A percentile compares a stretch with the other conserved stretches of the same genome.
These are phyloP conservation scores for Plectropomus leopardus DNA, from an alignment of 2,113 vertebrate species.

Conservation along the genomic window DNA sequence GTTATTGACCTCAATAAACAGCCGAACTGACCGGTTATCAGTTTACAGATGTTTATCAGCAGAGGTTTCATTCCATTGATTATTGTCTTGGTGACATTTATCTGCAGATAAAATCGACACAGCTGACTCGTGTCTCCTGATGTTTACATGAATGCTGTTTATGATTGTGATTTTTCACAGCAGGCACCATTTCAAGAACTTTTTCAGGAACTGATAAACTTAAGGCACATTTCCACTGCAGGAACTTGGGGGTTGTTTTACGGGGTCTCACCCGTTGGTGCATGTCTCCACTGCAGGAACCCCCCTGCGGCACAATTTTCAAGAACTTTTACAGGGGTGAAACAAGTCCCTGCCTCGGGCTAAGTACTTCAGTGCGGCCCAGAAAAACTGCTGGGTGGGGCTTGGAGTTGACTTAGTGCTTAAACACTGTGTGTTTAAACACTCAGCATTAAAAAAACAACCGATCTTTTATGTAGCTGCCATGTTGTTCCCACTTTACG, in stretches of 20 bases:
- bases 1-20: neutral
- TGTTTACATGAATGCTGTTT: neutral
- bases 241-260: neutral
- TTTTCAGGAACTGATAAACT: neutral
- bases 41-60: neutral
- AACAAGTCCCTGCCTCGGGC: too few species aligned
- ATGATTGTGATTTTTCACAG: neutral
- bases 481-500: too few species aligned
- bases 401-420: too few species aligned
- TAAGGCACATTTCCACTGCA: neutral
- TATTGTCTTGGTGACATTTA: neutral
- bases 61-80: neutral
- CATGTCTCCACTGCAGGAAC: too few species aligned
- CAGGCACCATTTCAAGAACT: neutral
- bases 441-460: too few species aligned
- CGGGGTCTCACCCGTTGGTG: too few species aligned
- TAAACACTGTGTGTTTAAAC: too few species aligned
- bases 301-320: too few species aligned
- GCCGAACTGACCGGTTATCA: neutral
- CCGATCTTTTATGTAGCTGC: too few species aligned
- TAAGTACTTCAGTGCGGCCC: too few species aligned
- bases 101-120: neutral
- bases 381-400: too few species aligned
- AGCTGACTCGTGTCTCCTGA: neutral
- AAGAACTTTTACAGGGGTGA: too few species aligned